These are phyloP conservation scores for Agriopis leucophaearia DNA, from an alignment of 2,888 invertebrate species.

Conservation along the genomic window DNA sequence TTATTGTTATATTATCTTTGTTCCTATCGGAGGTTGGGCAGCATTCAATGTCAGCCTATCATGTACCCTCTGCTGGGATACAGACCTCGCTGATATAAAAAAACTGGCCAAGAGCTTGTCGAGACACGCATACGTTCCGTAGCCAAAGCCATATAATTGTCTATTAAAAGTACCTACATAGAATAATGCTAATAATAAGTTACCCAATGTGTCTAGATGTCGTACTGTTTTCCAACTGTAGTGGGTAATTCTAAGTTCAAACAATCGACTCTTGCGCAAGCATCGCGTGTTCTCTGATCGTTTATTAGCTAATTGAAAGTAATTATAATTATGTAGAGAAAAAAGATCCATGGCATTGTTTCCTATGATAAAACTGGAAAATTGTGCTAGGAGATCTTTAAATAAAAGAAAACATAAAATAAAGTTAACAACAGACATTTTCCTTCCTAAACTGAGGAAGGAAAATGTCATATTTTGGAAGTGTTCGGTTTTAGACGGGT, in stretches of 20 bases:
- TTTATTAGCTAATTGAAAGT: constrained; percentile 22
- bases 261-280: constrained; percentile 34
- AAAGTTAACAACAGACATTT: not conserved
- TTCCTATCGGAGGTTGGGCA: no score
- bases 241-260: constrained; percentile 16
- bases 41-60: no score
- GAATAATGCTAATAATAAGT: not conserved
- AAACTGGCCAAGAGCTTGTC: no score
- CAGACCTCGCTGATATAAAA: no score
- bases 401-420: not conserved
- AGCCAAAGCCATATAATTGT: no score
- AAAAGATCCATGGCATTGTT: constrained; percentile 1
- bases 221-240: constrained; percentile 14
- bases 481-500: no score
- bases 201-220: not conserved
- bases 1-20: no score
- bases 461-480: no score
- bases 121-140: no score
- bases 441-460: no score
- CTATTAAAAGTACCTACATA: no score
- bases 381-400: not conserved
- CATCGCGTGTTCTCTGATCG: constrained; percentile 40
- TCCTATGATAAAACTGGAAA: constrained; percentile 3
- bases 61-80: no score
- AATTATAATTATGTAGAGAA: constrained; percentile 16